Evolutionary conservation across 2,797 vertebrate genomes (phyloP).

Genomic region (Cephalopachus bancanus): DNA sequence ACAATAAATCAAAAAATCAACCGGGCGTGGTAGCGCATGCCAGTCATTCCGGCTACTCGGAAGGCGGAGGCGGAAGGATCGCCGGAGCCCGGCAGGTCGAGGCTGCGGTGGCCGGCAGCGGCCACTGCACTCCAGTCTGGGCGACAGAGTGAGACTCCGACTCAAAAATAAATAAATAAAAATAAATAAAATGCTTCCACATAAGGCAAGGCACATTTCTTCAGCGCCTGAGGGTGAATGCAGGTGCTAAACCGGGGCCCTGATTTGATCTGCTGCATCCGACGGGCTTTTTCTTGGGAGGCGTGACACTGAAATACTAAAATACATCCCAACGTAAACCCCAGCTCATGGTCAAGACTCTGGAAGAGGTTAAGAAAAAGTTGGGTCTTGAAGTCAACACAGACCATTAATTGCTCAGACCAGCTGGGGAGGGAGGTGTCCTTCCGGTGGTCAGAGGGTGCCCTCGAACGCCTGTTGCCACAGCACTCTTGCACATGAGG

Average conservation of each 20-base stretch:
- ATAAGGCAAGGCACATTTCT: not conserved
- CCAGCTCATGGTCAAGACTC: not conserved
- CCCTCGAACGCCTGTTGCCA: conserved; percentile 63
- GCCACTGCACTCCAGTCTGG: no score
- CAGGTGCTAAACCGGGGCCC: not conserved
- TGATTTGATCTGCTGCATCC: not conserved
- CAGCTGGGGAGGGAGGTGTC: conserved; percentile 42
- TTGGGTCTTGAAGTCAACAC: conserved; percentile 70
- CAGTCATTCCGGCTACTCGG: no score
- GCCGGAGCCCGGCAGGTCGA: no score
- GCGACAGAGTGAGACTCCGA: not conserved
- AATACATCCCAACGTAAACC: conserved; percentile 49
- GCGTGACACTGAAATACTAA: not conserved
- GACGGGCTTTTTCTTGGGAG: not conserved
- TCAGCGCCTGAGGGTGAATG: not conserved
- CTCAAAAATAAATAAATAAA: no score
- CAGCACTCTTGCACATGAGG: not conserved
- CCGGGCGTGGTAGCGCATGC: no score
- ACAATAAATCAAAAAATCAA: no score
- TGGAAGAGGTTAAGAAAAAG: conserved; percentile 68
- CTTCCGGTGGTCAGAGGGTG: conserved; percentile 47
- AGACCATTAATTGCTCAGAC: conserved; percentile 69
- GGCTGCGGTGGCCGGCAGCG: no score
- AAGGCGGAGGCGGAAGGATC: no score
- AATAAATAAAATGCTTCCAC: not conserved